phyloP scores from a whole-genome alignment of 2,888 invertebrate genomes.

The Gibbula magus region DNA sequence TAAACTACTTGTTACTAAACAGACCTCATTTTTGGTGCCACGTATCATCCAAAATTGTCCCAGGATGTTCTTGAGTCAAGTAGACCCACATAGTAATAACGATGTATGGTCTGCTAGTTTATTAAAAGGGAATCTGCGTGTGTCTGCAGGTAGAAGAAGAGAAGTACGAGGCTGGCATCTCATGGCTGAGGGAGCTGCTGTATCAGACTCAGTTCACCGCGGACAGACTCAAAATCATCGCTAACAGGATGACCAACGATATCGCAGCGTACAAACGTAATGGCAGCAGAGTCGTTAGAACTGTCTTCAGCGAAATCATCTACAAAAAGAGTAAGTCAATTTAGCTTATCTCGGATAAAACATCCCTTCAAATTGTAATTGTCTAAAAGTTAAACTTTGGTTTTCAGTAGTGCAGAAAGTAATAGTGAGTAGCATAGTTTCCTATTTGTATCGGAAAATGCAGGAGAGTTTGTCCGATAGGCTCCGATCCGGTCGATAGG shows the following conservation, averaged over 20 bases:
- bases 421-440: too few species aligned
- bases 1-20: too few species aligned
- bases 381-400: background rate
- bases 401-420: too few species aligned
- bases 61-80: too few species aligned
- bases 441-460: too few species aligned
- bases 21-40: too few species aligned
- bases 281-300: constrained; percentile 83
- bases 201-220: constrained; percentile 83
- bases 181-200: constrained; percentile 86
- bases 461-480: too few species aligned
- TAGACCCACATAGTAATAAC: too few species aligned
- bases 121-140: too few species aligned
- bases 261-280: constrained; percentile 85
- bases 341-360: background rate
- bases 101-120: too few species aligned
- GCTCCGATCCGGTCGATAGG: too few species aligned
- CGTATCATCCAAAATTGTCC: too few species aligned
- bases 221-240: constrained; percentile 86
- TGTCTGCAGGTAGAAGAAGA: constrained; percentile 82
- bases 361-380: background rate
- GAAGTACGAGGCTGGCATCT: constrained; percentile 85
- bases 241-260: constrained; percentile 88
- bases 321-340: constrained; percentile 10
- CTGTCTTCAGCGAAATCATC: constrained; percentile 80